These are phyloP conservation scores for Halcyon leucocephala DNA, from an alignment of 2,797 vertebrate genomes.

Conservation along the genomic window DNA sequence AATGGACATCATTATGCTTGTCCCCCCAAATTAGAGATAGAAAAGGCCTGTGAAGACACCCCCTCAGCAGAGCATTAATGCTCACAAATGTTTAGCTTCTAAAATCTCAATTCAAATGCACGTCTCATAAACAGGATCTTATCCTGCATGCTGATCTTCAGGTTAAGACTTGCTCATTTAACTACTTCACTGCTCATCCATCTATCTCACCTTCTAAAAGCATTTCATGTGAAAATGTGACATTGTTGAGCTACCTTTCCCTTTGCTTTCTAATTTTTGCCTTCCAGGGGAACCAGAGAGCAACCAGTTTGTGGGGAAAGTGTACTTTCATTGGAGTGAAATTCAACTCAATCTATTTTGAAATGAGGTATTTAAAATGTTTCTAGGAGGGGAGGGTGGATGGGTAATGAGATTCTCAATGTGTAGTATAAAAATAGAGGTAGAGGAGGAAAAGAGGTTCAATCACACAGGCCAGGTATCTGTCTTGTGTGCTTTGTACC, in stretches of 20 bases:
- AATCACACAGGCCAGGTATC: rapidly evolving
- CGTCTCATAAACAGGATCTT: not conserved
- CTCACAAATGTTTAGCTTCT: not conserved
- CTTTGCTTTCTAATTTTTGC: not conserved
- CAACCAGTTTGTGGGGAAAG: not conserved
- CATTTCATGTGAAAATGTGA: not conserved
- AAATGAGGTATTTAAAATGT: not conserved
- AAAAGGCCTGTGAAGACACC: not conserved
- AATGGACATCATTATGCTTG: not conserved
- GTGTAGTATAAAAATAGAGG: not conserved
- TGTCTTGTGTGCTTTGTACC: not conserved
- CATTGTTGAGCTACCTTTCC: not conserved
- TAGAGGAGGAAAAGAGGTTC: not conserved
- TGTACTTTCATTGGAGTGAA: not conserved
- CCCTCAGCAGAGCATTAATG: not conserved
- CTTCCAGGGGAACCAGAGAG: not conserved
- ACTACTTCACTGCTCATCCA: not conserved
- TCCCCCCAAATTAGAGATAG: not conserved
- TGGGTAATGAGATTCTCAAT: not conserved
- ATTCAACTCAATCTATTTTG: not conserved
- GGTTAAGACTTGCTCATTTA: not conserved
- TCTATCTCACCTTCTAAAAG: not conserved
- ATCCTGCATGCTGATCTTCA: not conserved
- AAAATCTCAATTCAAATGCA: not conserved
- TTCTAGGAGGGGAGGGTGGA: not conserved